Evolutionary conservation across 2,888 invertebrate genomes (phyloP), one percentile per base, ranked within the genome.

Genomic region (Aleiodes leptofemur): DNA sequence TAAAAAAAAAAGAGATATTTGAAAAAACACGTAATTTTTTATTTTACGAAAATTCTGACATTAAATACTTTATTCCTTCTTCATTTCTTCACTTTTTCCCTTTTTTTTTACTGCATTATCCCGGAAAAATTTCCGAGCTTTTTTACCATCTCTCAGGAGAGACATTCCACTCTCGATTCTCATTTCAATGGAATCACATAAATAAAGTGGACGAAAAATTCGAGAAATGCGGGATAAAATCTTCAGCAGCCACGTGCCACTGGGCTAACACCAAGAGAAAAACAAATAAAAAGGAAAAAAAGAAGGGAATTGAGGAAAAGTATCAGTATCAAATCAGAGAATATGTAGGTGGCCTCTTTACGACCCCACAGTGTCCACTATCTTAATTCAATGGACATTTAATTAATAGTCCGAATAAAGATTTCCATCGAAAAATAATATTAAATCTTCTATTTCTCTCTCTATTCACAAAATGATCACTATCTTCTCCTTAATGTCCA

Each of bases 301-400:
- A 6, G 3, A 34, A 34, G 34, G 34, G 34, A 34, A 34, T 34
- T 34, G 34, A 34, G 34, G 7, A 69, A 69, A 55, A 38, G 55
- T 59, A 70, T 70, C 70, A 43, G 38, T 57, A 13, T 38, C 31
- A 48, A 70, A 70, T 57, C 48, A 48, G 34, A 16, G 29, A 16
- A 38, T 16, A 69, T 57, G 70, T 57, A 43, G 70, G 70, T 70
- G 70, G 70, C 11, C 70, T 14, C 29, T n/a, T 70, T 29, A 70
- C 56, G 57, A 70, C 61, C 61, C 61, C n/a, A 0, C 38, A 8
- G 8, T 34, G 61, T 34, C 61, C 61, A 61, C 61, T 38, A 61
- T 61, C 38, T 61, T 43, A 38, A 3, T 14, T 56, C 31, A 61
- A 61, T 61, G 38, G 61, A 9, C 38, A 38, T 61, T 61, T 61